Evolutionary conservation across 2,113 vertebrate genomes (phyloP), one percentile per base, ranked within the genome.

Genomic region (Stigmatopora nigra): DNA sequence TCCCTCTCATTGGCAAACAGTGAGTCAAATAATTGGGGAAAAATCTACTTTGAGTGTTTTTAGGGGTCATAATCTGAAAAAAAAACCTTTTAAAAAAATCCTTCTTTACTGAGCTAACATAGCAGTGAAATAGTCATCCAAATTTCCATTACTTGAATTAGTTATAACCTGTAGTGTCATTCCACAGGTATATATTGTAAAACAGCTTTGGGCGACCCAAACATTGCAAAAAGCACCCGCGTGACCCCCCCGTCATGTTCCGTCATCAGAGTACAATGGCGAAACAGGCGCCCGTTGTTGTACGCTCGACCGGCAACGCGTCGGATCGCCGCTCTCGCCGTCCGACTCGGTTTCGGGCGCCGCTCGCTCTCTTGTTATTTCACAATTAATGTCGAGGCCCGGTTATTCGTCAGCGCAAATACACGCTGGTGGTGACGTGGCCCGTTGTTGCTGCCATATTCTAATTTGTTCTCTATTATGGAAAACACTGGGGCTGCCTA

Each of bases 401-500:
- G 83, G 85, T 87, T 88, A 88, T 90, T 88, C 88, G 88, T 85
- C 85, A 89, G 80, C 73, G 82, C 81, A 82, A 88, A 87, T 82
- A 88, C 86, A 86, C 35, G 78, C 77, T 83, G 68, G n/a, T 38
- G 13, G 57, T 58, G 80, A 81, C 36, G 75, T 77, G 76, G 80
- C 81, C 22, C 70, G 82, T 80, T 89, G 86, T 90, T 76, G 78
- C 86, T 88, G 86, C 84, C 87, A 89, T 90, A 87, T 89, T 90
- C 83, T 89, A 88, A 90, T 90, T 91, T 87, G 86, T 88, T 88
- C 86, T 86, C 87, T 78, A 89, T 91, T 90, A 89, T 89, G 85
- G 88, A 88, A 88, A 89, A 89, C 88, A 89, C 83, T 82, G 76
- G 80, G 53, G 85, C 83, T 81, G 78, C 90, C 89, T 90, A 89